phyloP scores from a whole-genome alignment of 1,140 invertebrate genomes.

The Papilio xuthus region DNA sequence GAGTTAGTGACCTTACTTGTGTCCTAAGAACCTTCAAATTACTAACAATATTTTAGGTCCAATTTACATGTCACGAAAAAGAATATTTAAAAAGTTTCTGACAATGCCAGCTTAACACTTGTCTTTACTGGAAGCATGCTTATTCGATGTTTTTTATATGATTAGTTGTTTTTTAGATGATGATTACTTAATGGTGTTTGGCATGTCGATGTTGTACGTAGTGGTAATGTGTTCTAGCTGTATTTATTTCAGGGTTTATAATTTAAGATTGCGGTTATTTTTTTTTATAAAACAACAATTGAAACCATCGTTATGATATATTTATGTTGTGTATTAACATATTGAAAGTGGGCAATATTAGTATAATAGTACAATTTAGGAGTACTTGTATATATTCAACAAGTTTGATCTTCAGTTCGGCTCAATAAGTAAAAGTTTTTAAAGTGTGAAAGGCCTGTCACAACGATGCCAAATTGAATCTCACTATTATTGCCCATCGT shows the following conservation, averaged over 20 bases:
- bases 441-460: background rate
- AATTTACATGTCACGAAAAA: background rate
- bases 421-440: background rate
- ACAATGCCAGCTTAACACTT: background rate
- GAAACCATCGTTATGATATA: background rate
- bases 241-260: background rate
- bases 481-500: background rate
- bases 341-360: background rate
- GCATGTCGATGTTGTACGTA: conserved; percentile 36
- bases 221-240: background rate
- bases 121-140: conserved; percentile 26
- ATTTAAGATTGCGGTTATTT: background rate
- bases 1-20: background rate
- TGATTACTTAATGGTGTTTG: conserved; percentile 30
- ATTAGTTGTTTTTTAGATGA: conserved; percentile 19
- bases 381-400: background rate
- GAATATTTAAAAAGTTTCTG: background rate
- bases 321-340: background rate
- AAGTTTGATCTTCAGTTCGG: too few species aligned
- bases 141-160: conserved; percentile 7
- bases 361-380: background rate
- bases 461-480: background rate
- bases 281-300: background rate
- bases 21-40: background rate
- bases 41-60: background rate